Evolutionary conservation across 1,140 invertebrate genomes (phyloP).

Genomic region (Halictus rubicundus): DNA sequence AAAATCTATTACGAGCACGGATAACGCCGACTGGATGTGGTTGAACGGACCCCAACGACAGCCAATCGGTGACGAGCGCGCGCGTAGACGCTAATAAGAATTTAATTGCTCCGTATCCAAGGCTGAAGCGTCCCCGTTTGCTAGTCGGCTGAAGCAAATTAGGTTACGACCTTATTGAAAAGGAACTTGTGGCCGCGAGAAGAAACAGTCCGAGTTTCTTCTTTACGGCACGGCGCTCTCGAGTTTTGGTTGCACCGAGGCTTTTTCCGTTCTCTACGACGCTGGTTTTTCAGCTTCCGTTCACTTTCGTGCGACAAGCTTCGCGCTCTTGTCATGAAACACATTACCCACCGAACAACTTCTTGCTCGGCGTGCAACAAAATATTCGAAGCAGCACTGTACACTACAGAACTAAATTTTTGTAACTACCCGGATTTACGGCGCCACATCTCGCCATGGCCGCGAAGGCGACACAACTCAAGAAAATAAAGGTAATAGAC

Average conservation of each 20-base stretch:
- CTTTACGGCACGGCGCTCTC: neutral
- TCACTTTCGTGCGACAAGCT: neutral
- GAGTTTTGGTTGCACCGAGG: neutral
- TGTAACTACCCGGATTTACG: too few species aligned
- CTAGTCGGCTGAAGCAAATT: constrained; percentile 29
- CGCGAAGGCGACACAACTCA: too few species aligned
- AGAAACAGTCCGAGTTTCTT: neutral
- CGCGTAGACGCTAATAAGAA: constrained; percentile 16
- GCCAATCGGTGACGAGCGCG: constrained; percentile 22
- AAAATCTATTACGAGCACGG: constrained; percentile 31
- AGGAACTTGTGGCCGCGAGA: constrained; percentile 10
- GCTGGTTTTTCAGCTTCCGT: neutral
- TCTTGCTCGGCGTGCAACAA: too few species aligned
- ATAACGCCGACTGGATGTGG: neutral
- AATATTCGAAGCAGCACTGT: too few species aligned
- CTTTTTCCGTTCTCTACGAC: neutral
- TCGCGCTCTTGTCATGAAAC: neutral
- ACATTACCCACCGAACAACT: too few species aligned
- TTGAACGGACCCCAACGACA: constrained; percentile 31
- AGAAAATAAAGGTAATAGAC: too few species aligned
- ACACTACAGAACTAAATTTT: too few species aligned
- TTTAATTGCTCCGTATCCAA: constrained; percentile 47
- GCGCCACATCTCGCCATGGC: too few species aligned
- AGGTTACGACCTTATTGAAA: constrained; percentile 49
- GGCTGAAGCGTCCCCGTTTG: constrained; percentile 13